These are phyloP conservation scores for Axis porcinus DNA, from an alignment of 2,113 vertebrate genomes.

Conservation along the genomic window DNA sequence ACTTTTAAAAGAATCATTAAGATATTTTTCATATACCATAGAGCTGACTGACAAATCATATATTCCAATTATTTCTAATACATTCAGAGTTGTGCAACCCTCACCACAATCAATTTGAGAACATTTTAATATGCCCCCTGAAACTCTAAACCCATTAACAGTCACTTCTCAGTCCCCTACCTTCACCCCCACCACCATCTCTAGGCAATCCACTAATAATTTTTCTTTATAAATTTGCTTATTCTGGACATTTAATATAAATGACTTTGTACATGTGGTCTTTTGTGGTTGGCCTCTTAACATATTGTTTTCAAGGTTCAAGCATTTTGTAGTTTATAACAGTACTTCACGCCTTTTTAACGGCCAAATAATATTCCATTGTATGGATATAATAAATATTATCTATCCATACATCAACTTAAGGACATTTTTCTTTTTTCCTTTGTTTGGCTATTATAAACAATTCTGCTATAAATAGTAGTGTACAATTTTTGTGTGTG, in stretches of 20 bases:
- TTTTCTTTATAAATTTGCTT: not conserved
- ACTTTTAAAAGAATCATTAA: not conserved
- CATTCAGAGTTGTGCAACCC: not conserved
- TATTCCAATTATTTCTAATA: not conserved
- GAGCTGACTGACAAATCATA: not conserved
- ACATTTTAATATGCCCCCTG: not conserved
- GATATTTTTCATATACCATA: not conserved
- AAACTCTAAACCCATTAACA: not conserved
- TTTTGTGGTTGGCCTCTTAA: not conserved
- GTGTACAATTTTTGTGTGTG: not conserved
- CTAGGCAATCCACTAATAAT: not conserved
- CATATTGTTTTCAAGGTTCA: not conserved
- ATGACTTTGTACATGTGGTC: not conserved
- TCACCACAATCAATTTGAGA: not conserved
- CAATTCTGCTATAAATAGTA: not conserved
- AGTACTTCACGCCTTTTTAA: not conserved
- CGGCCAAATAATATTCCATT: not conserved
- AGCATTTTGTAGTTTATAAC: not conserved
- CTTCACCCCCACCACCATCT: not conserved
- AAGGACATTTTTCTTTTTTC: not conserved
- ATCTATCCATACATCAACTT: not conserved
- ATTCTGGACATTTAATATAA: not conserved
- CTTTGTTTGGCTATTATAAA: not conserved
- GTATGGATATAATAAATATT: not conserved
- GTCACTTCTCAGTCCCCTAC: not conserved